Evolutionary conservation across 2,888 invertebrate genomes (phyloP).

Genomic region (Hyppa rectilinea): DNA sequence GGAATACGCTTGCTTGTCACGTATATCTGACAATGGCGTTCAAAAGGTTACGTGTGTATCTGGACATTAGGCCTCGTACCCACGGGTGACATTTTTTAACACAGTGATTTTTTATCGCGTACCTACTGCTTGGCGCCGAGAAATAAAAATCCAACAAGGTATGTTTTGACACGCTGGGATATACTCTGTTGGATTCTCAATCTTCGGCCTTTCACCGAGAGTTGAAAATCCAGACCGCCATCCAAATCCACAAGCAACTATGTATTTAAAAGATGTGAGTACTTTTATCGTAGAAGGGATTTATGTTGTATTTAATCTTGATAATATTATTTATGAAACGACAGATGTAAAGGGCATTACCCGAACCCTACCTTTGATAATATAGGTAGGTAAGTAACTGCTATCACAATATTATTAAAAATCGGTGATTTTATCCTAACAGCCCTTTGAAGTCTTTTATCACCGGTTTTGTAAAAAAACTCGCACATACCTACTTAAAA

Average conservation of each 20-base stretch:
- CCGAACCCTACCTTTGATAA: not conserved
- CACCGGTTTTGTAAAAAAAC: not conserved
- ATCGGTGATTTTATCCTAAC: not conserved
- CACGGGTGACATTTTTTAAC: not conserved
- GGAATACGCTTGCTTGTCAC: too few relatives aligned
- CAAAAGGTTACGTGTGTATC: too few relatives aligned
- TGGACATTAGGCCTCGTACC: not conserved
- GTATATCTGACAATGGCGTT: too few relatives aligned
- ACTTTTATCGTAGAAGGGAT: not conserved
- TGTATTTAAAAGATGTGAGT: not conserved
- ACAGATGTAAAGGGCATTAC: not conserved
- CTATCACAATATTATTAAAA: not conserved
- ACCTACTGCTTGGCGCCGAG: not conserved
- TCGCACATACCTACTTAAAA: not conserved
- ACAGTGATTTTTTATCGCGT: not conserved
- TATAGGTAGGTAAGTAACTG: not conserved
- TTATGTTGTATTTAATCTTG: not conserved
- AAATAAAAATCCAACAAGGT: not conserved
- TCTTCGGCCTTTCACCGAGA: not conserved
- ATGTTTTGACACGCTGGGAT: not conserved
- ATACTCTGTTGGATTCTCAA: not conserved
- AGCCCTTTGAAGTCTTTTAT: not conserved
- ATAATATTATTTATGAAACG: not conserved
- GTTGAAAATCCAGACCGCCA: not conserved
- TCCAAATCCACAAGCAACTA: not conserved